Percentiles rank a stretch among this genome's conserved stretches.
These are phyloP conservation scores for Brienomyrus longianalis DNA, from an alignment of 2,113 vertebrate species.

Conservation along the genomic window DNA sequence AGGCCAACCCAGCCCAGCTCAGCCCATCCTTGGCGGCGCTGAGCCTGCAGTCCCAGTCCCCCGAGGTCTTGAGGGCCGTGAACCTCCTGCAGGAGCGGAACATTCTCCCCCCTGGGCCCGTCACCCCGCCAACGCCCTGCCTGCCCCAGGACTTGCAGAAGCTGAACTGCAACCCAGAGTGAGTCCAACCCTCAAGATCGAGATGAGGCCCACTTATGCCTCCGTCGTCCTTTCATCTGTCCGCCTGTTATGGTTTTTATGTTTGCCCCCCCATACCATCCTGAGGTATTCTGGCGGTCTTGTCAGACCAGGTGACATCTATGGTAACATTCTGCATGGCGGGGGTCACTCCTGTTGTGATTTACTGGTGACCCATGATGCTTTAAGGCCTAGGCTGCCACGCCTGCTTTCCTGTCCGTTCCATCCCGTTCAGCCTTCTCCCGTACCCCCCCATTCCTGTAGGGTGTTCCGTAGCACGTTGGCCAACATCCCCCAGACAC, in stretches of 20 bases:
- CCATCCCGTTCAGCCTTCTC: background rate
- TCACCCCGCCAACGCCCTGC: conserved; percentile 77
- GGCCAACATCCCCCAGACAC: conserved; percentile 93
- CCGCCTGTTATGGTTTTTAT: background rate
- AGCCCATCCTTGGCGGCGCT: conserved; percentile 71
- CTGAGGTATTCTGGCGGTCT: background rate
- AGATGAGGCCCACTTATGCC: background rate
- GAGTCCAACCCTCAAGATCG: conserved; percentile 38
- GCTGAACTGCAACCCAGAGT: conserved; percentile 92
- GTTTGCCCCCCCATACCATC: background rate
- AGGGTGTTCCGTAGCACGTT: conserved; percentile 91
- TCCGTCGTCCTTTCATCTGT: background rate
- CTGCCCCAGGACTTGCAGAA: conserved; percentile 89
- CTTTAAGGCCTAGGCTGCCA: background rate
- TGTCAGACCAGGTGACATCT: background rate
- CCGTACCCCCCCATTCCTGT: conserved; percentile 14
- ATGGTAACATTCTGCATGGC: background rate
- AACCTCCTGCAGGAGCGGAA: conserved; percentile 96
- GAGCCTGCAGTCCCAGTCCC: conserved; percentile 70
- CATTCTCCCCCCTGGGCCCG: conserved; percentile 68
- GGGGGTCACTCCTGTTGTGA: background rate
- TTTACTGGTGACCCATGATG: background rate
- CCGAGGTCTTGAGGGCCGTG: conserved; percentile 77
- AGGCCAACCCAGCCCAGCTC: conserved; percentile 70
- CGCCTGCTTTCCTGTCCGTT: background rate